Evolutionary conservation across 2,888 invertebrate genomes (phyloP).

Genomic region (Cheiracanthium punctorium): DNA sequence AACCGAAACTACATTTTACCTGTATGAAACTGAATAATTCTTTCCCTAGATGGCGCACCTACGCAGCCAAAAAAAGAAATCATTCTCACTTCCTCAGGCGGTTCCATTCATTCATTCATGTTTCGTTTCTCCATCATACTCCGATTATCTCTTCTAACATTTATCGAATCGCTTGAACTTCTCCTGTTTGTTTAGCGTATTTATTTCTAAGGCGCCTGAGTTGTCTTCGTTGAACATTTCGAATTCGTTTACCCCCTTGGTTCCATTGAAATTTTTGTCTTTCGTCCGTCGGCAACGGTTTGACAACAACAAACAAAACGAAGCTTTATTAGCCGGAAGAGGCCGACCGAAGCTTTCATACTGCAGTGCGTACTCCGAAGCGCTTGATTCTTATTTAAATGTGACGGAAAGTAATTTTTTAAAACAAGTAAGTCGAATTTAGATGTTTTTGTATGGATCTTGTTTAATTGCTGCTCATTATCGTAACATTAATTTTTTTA

Average conservation of each 20-base stretch:
- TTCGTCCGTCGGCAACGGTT: not conserved
- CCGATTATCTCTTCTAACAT: too few relatives aligned
- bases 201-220: too few relatives aligned
- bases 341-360: not conserved
- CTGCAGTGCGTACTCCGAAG: constrained; percentile 1
- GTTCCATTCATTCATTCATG: not conserved
- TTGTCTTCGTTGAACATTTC: too few relatives aligned
- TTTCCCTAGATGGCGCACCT: not conserved
- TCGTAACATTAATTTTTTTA: too few relatives aligned
- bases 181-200: too few relatives aligned
- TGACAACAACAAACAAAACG: not conserved
- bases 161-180: too few relatives aligned
- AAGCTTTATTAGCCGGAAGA: not conserved
- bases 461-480: too few relatives aligned
- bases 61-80: not conserved
- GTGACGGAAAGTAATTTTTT: not conserved
- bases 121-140: too few relatives aligned
- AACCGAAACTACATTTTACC: not conserved
- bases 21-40: not conserved
- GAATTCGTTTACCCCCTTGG: too few relatives aligned
- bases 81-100: not conserved
- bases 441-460: not conserved
- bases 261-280: too few relatives aligned
- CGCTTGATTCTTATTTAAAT: not conserved
- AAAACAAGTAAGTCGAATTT: not conserved